phyloP scores from a whole-genome alignment of 2,888 invertebrate genomes.

The Drosophila fungiperda region DNA sequence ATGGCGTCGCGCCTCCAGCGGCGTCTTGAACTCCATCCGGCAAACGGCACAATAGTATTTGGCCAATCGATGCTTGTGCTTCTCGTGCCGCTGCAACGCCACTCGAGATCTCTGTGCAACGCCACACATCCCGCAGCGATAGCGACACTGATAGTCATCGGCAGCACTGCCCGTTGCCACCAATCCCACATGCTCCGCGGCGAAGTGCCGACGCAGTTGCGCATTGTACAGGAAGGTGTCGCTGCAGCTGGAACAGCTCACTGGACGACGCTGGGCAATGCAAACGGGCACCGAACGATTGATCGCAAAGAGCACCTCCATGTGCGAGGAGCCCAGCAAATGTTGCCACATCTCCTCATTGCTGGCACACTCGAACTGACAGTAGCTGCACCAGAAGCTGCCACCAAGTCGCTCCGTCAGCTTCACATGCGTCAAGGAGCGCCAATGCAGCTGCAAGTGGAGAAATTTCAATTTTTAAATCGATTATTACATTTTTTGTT shows the following conservation, averaged over 20 bases:
- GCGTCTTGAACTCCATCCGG: constrained; percentile 87
- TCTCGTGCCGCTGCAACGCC: constrained; percentile 89
- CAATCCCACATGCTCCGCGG: constrained; percentile 87
- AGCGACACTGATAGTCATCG: constrained; percentile 88
- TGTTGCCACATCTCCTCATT: constrained; percentile 90
- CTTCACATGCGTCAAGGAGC: constrained; percentile 87
- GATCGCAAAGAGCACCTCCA: constrained; percentile 90
- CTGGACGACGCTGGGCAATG: constrained; percentile 88
- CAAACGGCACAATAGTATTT: constrained; percentile 90
- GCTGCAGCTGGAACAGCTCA: constrained; percentile 89
- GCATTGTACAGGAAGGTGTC: constrained; percentile 91
- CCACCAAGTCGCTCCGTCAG: constrained; percentile 86
- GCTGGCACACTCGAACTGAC: constrained; percentile 89
- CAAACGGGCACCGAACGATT: constrained; percentile 93
- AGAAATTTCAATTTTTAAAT: neutral
- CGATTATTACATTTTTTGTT: no score
- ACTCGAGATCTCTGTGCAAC: constrained; percentile 87
- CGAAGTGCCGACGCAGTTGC: constrained; percentile 87
- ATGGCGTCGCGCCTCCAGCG: constrained; percentile 88
- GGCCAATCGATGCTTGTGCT: constrained; percentile 87
- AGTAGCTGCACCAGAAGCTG: constrained; percentile 90
- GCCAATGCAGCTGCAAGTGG: constrained; percentile 88
- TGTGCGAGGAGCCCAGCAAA: constrained; percentile 88
- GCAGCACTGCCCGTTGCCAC: constrained; percentile 86
- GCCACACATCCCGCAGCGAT: constrained; percentile 87